Conservation (phyloP, 2,113 vertebrate species). For the Gracilinanus agilis region DNA sequence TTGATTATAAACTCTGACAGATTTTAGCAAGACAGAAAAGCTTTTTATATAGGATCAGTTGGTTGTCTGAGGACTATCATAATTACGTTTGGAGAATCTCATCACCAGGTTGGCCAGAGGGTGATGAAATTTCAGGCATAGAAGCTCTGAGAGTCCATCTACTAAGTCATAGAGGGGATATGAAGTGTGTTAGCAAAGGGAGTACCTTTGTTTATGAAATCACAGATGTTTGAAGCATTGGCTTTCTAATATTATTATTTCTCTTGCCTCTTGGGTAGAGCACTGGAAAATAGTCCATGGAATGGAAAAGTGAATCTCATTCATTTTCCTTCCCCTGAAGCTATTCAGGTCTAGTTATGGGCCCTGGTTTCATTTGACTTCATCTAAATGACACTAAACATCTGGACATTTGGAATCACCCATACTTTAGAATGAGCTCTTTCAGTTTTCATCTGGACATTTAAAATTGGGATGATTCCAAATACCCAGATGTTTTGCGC, state of each 20-base stretch:
- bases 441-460: constrained; percentile 7
- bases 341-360: background rate
- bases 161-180: background rate
- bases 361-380: background rate
- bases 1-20: background rate
- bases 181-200: background rate
- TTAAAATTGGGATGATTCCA: background rate
- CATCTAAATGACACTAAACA: background rate
- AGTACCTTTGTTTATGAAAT: background rate
- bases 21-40: background rate
- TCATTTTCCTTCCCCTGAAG: background rate
- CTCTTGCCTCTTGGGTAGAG: background rate
- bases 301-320: background rate
- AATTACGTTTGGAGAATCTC: background rate
- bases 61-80: background rate
- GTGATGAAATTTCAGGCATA: background rate
- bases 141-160: background rate
- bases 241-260: background rate
- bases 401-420: background rate
- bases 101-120: background rate
- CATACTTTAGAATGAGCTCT: constrained; percentile 13
- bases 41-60: background rate
- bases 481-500: constrained; percentile 5
- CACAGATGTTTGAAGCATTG: background rate
- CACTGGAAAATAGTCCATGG: background rate